Evolutionary conservation across 2,888 invertebrate genomes (phyloP).

Genomic region (Myopa tessellatipennis): DNA sequence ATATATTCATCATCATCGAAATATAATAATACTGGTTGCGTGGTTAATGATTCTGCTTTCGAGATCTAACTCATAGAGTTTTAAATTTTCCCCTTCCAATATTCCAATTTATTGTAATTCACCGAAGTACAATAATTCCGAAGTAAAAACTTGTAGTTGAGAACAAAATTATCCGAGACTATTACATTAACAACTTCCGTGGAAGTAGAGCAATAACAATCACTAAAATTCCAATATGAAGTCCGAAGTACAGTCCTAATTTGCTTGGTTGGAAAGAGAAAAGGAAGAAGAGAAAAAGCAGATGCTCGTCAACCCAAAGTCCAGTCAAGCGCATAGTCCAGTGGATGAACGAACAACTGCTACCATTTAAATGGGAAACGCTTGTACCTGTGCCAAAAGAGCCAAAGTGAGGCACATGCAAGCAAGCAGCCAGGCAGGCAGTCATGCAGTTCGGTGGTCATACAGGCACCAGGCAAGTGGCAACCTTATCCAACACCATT

Average conservation of each 20-base stretch:
- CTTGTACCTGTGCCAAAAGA: constrained; percentile 13
- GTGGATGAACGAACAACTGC: constrained; percentile 11
- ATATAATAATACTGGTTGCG: too few relatives aligned
- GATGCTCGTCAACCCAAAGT: constrained; percentile 15
- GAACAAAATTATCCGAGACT: too few relatives aligned
- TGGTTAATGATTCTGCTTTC: too few relatives aligned
- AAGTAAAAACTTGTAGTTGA: too few relatives aligned
- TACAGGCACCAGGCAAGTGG: constrained; percentile 8
- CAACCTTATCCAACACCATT: constrained; percentile 16
- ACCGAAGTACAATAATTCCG: too few relatives aligned
- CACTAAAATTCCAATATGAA: not conserved
- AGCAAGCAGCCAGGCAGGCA: constrained; percentile 19
- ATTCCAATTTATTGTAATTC: too few relatives aligned
- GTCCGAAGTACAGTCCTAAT: constrained; percentile 25
- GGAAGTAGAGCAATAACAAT: too few relatives aligned
- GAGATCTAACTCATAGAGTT: too few relatives aligned
- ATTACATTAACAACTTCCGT: too few relatives aligned
- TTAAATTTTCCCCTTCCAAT: too few relatives aligned
- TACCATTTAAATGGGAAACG: constrained; percentile 17
- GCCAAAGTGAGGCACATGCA: not conserved
- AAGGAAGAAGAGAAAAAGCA: constrained; percentile 5
- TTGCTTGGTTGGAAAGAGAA: constrained; percentile 4
- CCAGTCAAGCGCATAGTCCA: constrained; percentile 26
- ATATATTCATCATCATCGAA: too few relatives aligned
- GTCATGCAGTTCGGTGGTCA: not conserved